phyloP scores from a whole-genome alignment of 2,888 invertebrate genomes.

The Morpho achilles region DNA sequence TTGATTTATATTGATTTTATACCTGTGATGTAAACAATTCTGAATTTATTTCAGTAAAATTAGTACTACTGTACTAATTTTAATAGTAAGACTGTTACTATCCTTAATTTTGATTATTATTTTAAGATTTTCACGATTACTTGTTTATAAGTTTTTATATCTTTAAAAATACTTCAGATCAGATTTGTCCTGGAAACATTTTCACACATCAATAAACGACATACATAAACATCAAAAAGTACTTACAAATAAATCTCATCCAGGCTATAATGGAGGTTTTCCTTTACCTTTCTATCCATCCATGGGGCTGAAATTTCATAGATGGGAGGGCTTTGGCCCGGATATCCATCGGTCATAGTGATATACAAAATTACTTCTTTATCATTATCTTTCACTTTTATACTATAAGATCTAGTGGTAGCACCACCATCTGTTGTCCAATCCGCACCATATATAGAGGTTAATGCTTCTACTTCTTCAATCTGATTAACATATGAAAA shows the following conservation, averaged over 20 bases:
- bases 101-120: no score
- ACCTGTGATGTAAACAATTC: no score
- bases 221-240: not conserved
- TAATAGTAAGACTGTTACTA: no score
- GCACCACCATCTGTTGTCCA: slow-evolving; percentile 81
- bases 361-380: slow-evolving; percentile 80
- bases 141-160: no score
- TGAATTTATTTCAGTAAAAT: no score
- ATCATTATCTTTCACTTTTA: slow-evolving; percentile 72
- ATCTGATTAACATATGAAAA: slow-evolving; percentile 44
- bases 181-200: no score
- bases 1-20: no score
- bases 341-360: slow-evolving; percentile 82
- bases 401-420: slow-evolving; percentile 75
- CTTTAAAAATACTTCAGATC: no score
- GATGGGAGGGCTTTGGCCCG: slow-evolving; percentile 80
- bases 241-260: slow-evolving; percentile 84
- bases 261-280: slow-evolving; percentile 73
- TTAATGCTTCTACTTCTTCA: slow-evolving; percentile 86
- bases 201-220: no score
- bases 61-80: no score
- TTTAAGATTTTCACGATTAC: no score
- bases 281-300: slow-evolving; percentile 80
- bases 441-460: slow-evolving; percentile 85
- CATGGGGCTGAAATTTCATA: slow-evolving; percentile 86